These are phyloP conservation scores for Brotula barbata DNA, from an alignment of 2,797 vertebrate species.

Conservation along the genomic window DNA sequence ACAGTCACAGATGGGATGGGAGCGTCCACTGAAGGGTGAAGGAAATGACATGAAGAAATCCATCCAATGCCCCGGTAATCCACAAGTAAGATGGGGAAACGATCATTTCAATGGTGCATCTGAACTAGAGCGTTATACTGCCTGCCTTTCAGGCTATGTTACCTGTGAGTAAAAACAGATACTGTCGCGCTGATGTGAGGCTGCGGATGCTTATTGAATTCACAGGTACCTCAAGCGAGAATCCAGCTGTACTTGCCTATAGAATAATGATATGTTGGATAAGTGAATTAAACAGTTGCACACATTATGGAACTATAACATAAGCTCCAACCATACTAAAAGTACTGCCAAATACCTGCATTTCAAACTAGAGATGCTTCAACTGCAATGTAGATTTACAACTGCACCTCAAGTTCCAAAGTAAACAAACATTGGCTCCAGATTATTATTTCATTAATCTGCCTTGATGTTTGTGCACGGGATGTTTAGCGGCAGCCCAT, in stretches of 20 bases:
- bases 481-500: constrained; percentile 40
- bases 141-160: not conserved
- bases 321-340: no score
- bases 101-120: constrained; percentile 39
- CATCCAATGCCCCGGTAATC: constrained; percentile 46
- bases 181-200: constrained; percentile 19
- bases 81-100: constrained; percentile 42
- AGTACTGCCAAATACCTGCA: not conserved
- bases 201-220: constrained; percentile 31
- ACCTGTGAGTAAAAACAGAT: constrained; percentile 5
- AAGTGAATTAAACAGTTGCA: constrained; percentile 14
- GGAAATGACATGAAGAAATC: constrained; percentile 50
- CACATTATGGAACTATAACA: constrained; percentile 18
- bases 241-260: constrained; percentile 15
- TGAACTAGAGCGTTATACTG: constrained; percentile 13
- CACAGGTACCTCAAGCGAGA: constrained; percentile 15
- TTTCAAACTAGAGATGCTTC: constrained; percentile 15
- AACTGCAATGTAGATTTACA: constrained; percentile 19
- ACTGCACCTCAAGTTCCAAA: constrained; percentile 23
- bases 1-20: constrained; percentile 51
- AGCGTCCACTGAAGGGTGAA: constrained; percentile 42
- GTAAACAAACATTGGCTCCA: constrained; percentile 40
- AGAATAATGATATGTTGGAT: constrained; percentile 2
- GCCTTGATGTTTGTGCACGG: constrained; percentile 45
- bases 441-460: constrained; percentile 57